Conservation (phyloP, 2,113 vertebrate genomes). For the Ceratotherium simum region DNA sequence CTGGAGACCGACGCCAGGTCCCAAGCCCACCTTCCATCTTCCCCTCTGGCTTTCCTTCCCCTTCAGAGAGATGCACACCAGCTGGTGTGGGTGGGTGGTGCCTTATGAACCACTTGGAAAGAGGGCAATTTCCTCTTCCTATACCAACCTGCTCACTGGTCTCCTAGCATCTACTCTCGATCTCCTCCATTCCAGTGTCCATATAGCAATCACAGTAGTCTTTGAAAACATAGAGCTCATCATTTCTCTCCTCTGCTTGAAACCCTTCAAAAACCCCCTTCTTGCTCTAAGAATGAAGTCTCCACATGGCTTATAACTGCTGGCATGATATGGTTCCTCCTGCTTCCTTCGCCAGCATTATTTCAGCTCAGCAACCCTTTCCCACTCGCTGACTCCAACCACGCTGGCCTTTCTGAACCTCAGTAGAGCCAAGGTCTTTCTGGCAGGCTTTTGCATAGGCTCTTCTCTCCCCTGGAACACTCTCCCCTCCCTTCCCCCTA, state of each 20-base stretch:
- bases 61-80: background rate
- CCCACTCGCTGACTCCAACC: no score
- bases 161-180: no score
- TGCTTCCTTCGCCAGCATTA: background rate
- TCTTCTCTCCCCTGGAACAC: background rate
- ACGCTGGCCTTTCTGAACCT: background rate
- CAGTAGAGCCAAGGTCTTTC: background rate
- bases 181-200: background rate
- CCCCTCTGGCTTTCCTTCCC: background rate
- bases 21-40: background rate
- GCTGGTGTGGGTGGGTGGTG: no score
- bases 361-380: background rate
- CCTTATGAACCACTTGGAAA: background rate
- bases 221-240: background rate
- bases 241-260: background rate
- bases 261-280: background rate
- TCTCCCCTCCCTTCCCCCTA: background rate
- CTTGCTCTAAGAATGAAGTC: background rate
- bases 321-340: background rate
- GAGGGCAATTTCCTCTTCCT: background rate
- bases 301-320: background rate
- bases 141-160: background rate
- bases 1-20: background rate
- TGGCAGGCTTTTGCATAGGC: no score
- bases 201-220: rapidly evolving